Evolutionary conservation across 1,140 invertebrate genomes (phyloP), one percentile per base, ranked within the genome.

Genomic region (Cydia strobilella): DNA sequence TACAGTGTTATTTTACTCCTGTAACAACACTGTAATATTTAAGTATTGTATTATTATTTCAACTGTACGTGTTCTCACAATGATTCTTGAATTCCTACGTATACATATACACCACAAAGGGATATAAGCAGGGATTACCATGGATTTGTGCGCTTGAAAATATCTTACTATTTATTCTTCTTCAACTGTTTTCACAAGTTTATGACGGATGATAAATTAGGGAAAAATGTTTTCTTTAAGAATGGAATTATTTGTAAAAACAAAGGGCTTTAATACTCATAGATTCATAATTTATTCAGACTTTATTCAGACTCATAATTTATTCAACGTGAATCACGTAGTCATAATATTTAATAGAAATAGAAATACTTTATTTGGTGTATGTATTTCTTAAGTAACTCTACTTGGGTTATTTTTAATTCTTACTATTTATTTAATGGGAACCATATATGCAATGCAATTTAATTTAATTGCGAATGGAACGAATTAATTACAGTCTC

Each of bases 161-260:
- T 82, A 82, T 79, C 79, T 74, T 77, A 63, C 62, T 80, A 77
- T 80, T 84, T 83, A 85, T 82, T 82, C 75, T 77, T 74, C 73
- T 75, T 76, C 75, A 75, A 84, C 80, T 84, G 79, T 80, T 84
- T 82, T 79, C 77, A 77, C 74, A 76, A 82, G 76, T 80, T 82
- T 79, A 74, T 73, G 72, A 72, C 62, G 39, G 31, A 65, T 69
- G 63, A 76, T 76, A 71, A 74, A 76, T 76, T 69, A 54, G 42
- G 72, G 63, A 72, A 59, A 69, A 76, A 76, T 76, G 72, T 45
- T 48, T 63, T 63, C 72, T 31, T 59, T 76, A 54, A 66, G 63
- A 76, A 73, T 18, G 54, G 66, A 59, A 48, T 69, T 69, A 31
- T 45, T 59, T 31, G 73, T 35, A 42, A 42, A 74, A 69, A 69